Evolutionary conservation across 1,140 invertebrate genomes (phyloP).

Genomic region (Saccostrea cuccullata): DNA sequence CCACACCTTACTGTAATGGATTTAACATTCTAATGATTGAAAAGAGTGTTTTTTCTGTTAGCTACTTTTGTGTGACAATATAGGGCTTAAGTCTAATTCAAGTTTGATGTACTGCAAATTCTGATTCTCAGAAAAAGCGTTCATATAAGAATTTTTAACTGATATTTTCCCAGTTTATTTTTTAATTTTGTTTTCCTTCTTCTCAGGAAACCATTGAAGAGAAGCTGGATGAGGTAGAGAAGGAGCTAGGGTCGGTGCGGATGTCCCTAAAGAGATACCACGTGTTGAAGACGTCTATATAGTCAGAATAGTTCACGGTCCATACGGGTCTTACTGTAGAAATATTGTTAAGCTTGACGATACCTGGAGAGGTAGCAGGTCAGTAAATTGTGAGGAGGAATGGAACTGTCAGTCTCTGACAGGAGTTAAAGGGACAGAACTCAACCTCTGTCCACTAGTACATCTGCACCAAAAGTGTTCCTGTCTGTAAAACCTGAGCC

Average conservation of each 20-base stretch:
- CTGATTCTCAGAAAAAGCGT: neutral
- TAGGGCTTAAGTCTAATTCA: neutral
- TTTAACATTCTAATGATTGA: neutral
- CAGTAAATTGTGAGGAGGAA: neutral
- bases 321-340: neutral
- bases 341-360: too few species aligned
- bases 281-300: slow-evolving; percentile 64
- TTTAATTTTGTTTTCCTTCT: neutral
- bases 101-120: neutral
- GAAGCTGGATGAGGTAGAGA: slow-evolving; percentile 61
- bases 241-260: slow-evolving; percentile 66
- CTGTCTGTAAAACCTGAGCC: neutral
- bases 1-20: neutral
- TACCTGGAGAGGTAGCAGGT: too few species aligned
- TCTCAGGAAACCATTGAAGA: slow-evolving; percentile 68
- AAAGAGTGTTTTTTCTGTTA: neutral
- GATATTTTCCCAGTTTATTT: neutral
- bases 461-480: slow-evolving; percentile 2
- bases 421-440: neutral
- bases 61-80: too few species aligned
- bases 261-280: slow-evolving; percentile 70
- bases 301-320: neutral
- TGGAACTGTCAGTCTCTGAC: neutral
- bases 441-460: neutral
- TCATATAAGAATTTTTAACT: neutral